Evolutionary conservation across 2,797 vertebrate species (phyloP).

Genomic region (Sebastes vulpes): DNA sequence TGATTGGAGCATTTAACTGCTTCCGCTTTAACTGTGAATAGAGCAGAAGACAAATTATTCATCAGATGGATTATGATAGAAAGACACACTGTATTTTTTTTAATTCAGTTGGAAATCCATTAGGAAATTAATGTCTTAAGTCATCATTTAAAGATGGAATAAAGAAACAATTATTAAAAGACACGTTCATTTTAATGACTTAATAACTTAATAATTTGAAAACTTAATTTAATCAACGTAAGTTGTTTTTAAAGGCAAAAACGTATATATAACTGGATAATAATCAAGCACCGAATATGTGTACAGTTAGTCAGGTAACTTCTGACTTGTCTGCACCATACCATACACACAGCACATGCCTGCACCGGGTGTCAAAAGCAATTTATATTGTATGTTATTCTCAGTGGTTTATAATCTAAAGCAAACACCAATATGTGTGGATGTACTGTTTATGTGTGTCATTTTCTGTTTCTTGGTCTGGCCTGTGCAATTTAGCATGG

Average conservation of each 20-base stretch:
- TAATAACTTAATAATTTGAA: background rate
- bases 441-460: conserved; percentile 41
- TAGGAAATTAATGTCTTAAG: background rate
- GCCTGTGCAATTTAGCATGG: conserved; percentile 58
- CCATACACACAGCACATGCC: background rate
- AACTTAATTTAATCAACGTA: background rate
- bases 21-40: background rate
- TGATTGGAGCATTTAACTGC: conserved; percentile 11
- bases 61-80: background rate
- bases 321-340: background rate
- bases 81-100: background rate
- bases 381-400: conserved; percentile 54
- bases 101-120: background rate
- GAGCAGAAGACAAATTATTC: background rate
- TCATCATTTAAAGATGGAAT: background rate
- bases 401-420: conserved; percentile 49
- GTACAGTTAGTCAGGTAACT: background rate
- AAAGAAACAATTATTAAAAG: background rate
- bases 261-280: background rate
- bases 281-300: background rate
- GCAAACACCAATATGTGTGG: conserved; percentile 37
- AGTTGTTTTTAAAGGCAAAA: background rate
- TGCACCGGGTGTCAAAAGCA: conserved; percentile 30
- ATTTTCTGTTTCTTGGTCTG: conserved; percentile 31
- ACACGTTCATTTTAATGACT: background rate